Evolutionary conservation across 2,888 invertebrate species (phyloP), one percentile per base, ranked within the genome.

Genomic region (Hermaeophaga mercurialis): DNA sequence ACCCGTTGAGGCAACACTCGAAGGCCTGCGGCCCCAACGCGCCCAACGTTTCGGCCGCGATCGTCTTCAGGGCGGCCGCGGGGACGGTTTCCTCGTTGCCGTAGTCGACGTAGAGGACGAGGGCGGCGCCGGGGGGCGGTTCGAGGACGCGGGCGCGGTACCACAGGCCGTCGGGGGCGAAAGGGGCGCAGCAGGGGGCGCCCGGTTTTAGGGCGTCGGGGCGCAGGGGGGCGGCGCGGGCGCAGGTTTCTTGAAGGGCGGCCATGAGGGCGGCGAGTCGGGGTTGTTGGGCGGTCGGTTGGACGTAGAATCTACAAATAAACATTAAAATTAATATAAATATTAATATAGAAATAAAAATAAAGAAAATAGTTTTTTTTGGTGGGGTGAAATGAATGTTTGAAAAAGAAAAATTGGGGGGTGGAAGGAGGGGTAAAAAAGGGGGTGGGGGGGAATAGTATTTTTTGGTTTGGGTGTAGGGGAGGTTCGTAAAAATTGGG

Each of bases 91-190:
- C 95, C 70, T 91, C 89, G 78, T 97, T 97, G 4, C 98, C 98
- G 79, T 91, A 99, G 79, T 99, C 98, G 11, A 98, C 88, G 78
- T 94, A 98, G 1, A 87, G 81, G n/a, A 98, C 89, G 52, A 84
- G 74, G 7, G 71, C 70, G 9, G 24, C 61, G 12, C 80, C 80
- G 1, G 43, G 61, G 11, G 66, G 61, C 1, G 64, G 43, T 12
- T 81, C 81, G 3, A 86, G 80, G 6, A 96, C 84, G 71, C 85
- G 83, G 0, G 94, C 96, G 63, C 98, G 82, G 75, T 97, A 97
- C 96, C 96, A 98, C 70, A 89, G 88, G 22, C 84, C 83, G 76
- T 94, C 93, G 44, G 80, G 84, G 41, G 86, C 84, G 72, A 90
- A 97, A 56, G 88, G 85, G 0, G 96, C 95, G 63, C 88, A 87